Evolutionary conservation across 2,113 vertebrate genomes (phyloP).

Genomic region (Megaleporinus macrocephalus): DNA sequence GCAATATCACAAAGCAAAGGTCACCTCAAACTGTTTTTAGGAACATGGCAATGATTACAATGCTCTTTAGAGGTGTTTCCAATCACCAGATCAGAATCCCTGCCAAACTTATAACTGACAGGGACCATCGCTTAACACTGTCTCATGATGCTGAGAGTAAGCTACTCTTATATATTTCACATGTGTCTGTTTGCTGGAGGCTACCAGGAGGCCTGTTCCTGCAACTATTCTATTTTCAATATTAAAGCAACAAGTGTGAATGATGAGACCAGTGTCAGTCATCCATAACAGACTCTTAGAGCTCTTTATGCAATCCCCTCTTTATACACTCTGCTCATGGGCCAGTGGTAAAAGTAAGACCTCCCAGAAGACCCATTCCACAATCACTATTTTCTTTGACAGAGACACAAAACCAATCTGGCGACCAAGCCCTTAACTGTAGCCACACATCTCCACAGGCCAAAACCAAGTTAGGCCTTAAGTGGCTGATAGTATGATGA

Average conservation of each 20-base stretch:
- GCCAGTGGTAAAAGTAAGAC: conserved; percentile 58
- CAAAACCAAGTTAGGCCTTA: conserved; percentile 51
- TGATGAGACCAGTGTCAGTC: background rate
- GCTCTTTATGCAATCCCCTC: conserved; percentile 16
- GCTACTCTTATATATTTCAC: conserved; percentile 40
- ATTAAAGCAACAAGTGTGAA: background rate
- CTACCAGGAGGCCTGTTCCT: background rate
- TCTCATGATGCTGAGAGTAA: background rate
- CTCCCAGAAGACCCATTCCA: conserved; percentile 66
- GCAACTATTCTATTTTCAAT: background rate
- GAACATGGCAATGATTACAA: too few species aligned
- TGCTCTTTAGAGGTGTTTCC: too few species aligned
- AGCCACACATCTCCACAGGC: conserved; percentile 51
- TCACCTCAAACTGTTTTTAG: too few species aligned
- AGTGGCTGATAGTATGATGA: conserved; percentile 42
- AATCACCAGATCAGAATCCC: too few species aligned
- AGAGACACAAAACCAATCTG: conserved; percentile 61
- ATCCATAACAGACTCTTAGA: background rate
- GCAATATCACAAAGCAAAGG: too few species aligned
- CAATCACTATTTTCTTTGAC: conserved; percentile 65
- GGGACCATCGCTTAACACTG: too few species aligned
- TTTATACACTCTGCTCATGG: conserved; percentile 27
- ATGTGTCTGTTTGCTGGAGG: conserved; percentile 46
- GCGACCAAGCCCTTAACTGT: conserved; percentile 42
- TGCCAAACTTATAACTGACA: too few species aligned